These are phyloP conservation scores for Cricetomys ansorgei DNA, from an alignment of 2,113 vertebrate genomes.

Conservation along the genomic window DNA sequence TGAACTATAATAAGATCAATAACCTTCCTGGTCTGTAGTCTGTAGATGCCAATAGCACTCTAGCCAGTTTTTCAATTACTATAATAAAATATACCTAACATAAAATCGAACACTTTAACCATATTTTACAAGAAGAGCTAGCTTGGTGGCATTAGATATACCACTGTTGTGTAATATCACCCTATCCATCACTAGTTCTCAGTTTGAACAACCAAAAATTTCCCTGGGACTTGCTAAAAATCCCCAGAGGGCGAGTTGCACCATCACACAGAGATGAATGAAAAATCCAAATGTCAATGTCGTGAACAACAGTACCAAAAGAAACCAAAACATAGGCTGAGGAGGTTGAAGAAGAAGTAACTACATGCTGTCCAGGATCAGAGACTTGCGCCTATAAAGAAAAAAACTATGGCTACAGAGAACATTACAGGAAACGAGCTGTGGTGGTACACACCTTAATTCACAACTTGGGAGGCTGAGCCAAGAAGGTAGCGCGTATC, in stretches of 20 bases:
- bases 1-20: background rate
- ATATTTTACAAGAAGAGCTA: background rate
- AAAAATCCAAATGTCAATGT: background rate
- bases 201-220: background rate
- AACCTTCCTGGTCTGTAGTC: background rate
- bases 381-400: background rate
- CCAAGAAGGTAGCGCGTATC: background rate
- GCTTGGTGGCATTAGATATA: background rate
- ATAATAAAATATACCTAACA: background rate
- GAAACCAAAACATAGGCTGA: background rate
- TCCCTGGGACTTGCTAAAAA: background rate
- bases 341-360: background rate
- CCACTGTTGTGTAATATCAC: background rate
- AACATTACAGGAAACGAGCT: background rate
- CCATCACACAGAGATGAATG: background rate
- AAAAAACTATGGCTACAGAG: background rate
- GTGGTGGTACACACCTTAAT: background rate
- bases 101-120: constrained; percentile 1
- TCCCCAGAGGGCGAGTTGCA: background rate
- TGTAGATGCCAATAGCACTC: background rate
- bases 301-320: background rate
- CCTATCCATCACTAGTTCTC: background rate
- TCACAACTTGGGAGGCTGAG: too few relatives aligned
- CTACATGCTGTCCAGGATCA: background rate
- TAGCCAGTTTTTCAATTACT: background rate